Evolutionary conservation across 1,140 invertebrate species (phyloP), one percentile per base, ranked within the genome.

Genomic region (Lepidurus arcticus): DNA sequence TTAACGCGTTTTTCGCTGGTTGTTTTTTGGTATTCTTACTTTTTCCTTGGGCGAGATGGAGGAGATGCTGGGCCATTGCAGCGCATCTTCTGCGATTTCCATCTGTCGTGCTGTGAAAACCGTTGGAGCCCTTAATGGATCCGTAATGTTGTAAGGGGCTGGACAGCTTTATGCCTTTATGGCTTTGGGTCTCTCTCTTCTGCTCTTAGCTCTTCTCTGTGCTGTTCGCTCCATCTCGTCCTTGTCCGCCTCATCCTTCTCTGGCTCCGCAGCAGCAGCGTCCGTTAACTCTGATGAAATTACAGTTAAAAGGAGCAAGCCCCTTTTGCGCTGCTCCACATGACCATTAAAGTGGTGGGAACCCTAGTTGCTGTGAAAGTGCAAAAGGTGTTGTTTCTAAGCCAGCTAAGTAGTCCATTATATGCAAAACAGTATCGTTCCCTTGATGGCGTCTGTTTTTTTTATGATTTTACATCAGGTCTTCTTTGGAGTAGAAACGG

Each of bases 101-200:
- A 65, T 65, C 53, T 65, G 53, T 65, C 53, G 53, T 65, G 21
- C 53, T 65, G 53, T 65, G 53, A 65, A 65, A 65, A 65, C 53
- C 53, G 53, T 65, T 65, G 53, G 53, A 65, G 53, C 53, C 53
- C 53, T 65, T 65, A 65, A 65, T 65, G 53, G 53, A 65, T 65
- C 53, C 53, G 53, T 65, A 65, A 65, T 65, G 53, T 65, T 65
- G 53, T 65, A 65, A 65, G 21, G 53, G 53, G 21, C 53, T 65
- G 53, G 53, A 65, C 53, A 65, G 53, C 53, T 65, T 65, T 65
- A 65, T 65, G 53, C 53, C 53, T 65, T 65, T 65, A 65, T 65
- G 53, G 53, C 53, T 65, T 65, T 65, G 34, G 34, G 34, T 34
- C 2, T 34, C 34, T 34, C 34, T 34, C 34, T 34, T 34, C 34